Evolutionary conservation across 2,797 vertebrate genomes (phyloP), one percentile per base, ranked within the genome.

Genomic region (Tympanoctomys barrerae): DNA sequence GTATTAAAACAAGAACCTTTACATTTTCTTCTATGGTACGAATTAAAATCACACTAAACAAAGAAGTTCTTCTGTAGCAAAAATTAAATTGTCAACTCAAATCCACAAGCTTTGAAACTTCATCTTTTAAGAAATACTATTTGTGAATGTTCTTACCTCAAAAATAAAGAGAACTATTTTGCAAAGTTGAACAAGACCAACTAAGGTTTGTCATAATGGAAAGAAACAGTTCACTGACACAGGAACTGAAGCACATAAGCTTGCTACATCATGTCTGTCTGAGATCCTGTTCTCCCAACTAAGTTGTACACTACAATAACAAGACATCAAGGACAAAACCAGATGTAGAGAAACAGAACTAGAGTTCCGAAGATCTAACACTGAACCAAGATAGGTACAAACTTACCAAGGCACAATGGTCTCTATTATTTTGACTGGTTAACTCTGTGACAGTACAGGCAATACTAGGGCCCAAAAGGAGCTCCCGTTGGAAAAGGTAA

Each of bases 381-480:
- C 33, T 61, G 87, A 95, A 66, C 68, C 90, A 57, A 66, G 81
- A 89, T 46, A 75, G 49, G 7, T 16, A 81, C 64, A 87, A 28
- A 90, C 98, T 98, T 98, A 99, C 99, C 99, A 99, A 98, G 97
- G 99, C 99, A 97, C 99, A 99, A 97, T 99, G 99, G 98, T 99
- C 99, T 98, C 99, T 99, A 98, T 98, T 99, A 98, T 99, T 99
- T 97, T 99, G 99, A 98, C 98, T 99, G 96, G 99, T 99, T 97
- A 99, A 98, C 97, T 99, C 99, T n/a, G 99, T 99, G 96, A 99
- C 99, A 96, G 99, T 99, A 97, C 99, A 99, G 78, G 99, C 98
- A 31, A 99, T 99, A 96, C 99, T 99, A 36, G 99, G 99, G 54
- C 99, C 98, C 90, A 99, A 98, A 54, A 99, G 99, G 96, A 99